A percentile compares a stretch with the other conserved stretches of the same genome.
These are phyloP conservation scores for Caligus rogercresseyi DNA, from an alignment of 1,140 invertebrate species.

Conservation along the genomic window DNA sequence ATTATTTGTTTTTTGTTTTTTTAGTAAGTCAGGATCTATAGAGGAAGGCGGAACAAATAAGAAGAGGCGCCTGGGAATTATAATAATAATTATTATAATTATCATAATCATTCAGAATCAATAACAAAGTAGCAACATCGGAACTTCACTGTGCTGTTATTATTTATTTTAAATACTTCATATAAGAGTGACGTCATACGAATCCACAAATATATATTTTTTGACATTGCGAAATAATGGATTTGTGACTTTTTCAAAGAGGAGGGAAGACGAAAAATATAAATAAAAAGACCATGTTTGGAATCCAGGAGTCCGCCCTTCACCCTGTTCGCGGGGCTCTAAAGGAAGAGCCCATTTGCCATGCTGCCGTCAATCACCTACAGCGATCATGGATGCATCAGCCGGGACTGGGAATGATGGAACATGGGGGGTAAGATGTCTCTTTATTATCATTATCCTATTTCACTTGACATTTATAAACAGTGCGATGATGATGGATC, in stretches of 20 bases:
- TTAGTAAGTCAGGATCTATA: background rate
- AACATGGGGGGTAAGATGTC: background rate
- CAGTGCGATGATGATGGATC: no score
- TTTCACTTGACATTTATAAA: no score
- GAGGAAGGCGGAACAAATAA: background rate
- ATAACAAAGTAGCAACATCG: no score
- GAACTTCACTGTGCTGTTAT: no score
- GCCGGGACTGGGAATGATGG: background rate
- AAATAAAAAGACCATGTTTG: background rate
- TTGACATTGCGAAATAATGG: background rate
- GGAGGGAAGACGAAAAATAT: background rate
- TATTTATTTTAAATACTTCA: no score
- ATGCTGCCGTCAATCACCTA: slow-evolving; percentile 1
- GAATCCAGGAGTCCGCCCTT: slow-evolving; percentile 12
- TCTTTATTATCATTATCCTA: no score
- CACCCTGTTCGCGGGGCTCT: slow-evolving; percentile 9
- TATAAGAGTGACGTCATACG: no score
- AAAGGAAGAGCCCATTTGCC: slow-evolving; percentile 11
- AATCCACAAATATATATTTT: background rate
- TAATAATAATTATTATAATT: no score
- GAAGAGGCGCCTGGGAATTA: no score
- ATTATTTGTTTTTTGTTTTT: background rate
- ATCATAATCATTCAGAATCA: no score
- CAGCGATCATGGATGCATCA: slow-evolving; percentile 1
- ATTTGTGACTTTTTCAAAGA: background rate